A percentile compares a stretch with the other conserved stretches of the same genome.
phyloP scores from a whole-genome alignment of 2,888 invertebrate species.

The Cantharis flavilabris region DNA sequence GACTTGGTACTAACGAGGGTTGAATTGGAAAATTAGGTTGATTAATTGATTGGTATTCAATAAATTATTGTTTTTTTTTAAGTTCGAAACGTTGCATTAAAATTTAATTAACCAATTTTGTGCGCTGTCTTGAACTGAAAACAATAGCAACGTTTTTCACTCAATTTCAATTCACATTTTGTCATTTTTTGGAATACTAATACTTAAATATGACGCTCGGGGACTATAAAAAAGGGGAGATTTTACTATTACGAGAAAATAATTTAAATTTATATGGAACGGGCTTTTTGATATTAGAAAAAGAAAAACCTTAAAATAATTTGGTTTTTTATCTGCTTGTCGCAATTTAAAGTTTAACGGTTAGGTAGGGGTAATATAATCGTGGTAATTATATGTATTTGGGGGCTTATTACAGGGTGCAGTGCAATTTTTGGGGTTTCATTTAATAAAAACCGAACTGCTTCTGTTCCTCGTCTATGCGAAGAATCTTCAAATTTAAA shows the following conservation, averaged over 20 bases:
- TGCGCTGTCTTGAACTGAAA: slow-evolving; percentile 28
- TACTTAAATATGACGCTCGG: slow-evolving; percentile 47
- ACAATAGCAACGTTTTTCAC: slow-evolving; percentile 48
- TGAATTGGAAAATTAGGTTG: not conserved
- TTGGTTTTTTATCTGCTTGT: not conserved
- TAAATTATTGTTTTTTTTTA: not conserved
- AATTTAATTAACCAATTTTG: slow-evolving; percentile 7
- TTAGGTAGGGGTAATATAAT: not conserved
- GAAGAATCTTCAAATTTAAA: not conserved
- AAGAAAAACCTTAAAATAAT: not conserved
- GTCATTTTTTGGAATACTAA: slow-evolving; percentile 51
- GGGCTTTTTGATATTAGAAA: not conserved
- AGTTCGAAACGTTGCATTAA: not conserved
- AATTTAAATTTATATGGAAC: slow-evolving; percentile 37
- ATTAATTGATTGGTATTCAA: not conserved
- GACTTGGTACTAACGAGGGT: slow-evolving; percentile 5
- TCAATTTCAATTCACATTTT: slow-evolving; percentile 51
- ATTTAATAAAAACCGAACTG: not conserved
- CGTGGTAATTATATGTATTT: not conserved
- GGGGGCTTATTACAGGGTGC: not conserved
- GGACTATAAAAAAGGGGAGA: slow-evolving; percentile 49
- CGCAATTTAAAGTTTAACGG: not conserved
- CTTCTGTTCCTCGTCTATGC: not conserved
- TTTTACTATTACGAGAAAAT: slow-evolving; percentile 41
- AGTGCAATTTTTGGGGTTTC: not conserved